These are phyloP conservation scores for Clostera curtula DNA, from an alignment of 2,888 invertebrate species.

Conservation along the genomic window DNA sequence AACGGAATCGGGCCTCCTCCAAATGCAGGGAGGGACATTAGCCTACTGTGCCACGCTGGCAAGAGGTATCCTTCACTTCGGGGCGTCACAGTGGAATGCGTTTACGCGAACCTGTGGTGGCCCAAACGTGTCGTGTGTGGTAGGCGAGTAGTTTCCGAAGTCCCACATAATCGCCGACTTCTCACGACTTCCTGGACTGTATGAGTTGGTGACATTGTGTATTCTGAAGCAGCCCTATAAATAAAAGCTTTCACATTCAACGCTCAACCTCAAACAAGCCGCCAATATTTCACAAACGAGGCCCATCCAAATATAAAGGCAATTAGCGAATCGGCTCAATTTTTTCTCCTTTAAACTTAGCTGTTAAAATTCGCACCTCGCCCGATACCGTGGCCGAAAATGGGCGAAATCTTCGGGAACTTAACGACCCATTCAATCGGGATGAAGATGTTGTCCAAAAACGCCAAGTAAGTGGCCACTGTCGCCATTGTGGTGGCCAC, in stretches of 20 bases:
- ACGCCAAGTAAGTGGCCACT: slow-evolving; percentile 31
- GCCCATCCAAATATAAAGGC: slow-evolving; percentile 22
- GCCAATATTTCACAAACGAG: slow-evolving; percentile 17
- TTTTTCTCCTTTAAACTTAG: slow-evolving; percentile 17
- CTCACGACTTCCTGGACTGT: no score
- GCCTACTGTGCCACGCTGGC: no score
- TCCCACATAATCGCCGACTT: no score
- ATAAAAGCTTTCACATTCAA: slow-evolving; percentile 14
- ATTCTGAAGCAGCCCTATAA: no score
- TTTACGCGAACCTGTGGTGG: no score
- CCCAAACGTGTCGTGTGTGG: no score
- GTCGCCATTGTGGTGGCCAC: slow-evolving; percentile 33
- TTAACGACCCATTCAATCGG: slow-evolving; percentile 61
- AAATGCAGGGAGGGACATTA: no score
- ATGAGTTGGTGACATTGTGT: no score
- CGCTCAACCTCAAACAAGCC: slow-evolving; percentile 14
- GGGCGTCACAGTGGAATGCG: no score
- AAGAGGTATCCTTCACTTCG: no score
- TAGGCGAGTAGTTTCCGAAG: no score
- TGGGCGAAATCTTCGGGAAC: slow-evolving; percentile 23
- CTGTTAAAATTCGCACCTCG: slow-evolving; percentile 46
- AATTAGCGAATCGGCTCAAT: slow-evolving; percentile 29
- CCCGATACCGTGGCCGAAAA: slow-evolving; percentile 19
- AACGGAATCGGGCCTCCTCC: no score
- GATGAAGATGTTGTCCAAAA: slow-evolving; percentile 65